Evolutionary conservation across 2,888 invertebrate species (phyloP).

Genomic region (Leistus spinibarbis): DNA sequence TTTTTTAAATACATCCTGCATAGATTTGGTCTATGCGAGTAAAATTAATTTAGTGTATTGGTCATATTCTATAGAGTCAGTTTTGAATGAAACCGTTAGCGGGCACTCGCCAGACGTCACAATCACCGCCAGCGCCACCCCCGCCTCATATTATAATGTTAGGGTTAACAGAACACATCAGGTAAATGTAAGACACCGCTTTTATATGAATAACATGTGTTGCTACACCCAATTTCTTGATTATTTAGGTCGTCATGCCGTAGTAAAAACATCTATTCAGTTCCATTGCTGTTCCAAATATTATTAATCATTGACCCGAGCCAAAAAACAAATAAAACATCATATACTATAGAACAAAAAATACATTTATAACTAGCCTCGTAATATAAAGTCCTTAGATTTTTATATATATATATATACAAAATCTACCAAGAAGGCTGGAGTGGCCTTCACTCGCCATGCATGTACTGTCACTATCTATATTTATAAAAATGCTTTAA

Average conservation of each 20-base stretch:
- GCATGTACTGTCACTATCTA: too few relatives aligned
- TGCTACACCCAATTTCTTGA: constrained; percentile 5
- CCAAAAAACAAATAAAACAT: constrained; percentile 22
- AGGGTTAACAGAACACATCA: constrained; percentile 6
- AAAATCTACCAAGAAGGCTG: too few relatives aligned
- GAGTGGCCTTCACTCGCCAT: too few relatives aligned
- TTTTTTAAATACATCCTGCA: too few relatives aligned
- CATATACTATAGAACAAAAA: neutral
- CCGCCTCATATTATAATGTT: neutral
- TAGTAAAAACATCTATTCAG: constrained; percentile 2
- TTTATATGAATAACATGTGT: constrained; percentile 1
- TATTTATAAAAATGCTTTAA: too few relatives aligned
- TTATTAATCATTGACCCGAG: constrained; percentile 23
- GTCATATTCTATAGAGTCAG: neutral
- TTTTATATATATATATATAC: too few relatives aligned
- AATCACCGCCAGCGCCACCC: neutral
- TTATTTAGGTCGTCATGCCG: neutral
- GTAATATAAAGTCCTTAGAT: too few relatives aligned
- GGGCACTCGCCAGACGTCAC: neutral
- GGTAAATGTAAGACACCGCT: constrained; percentile 6
- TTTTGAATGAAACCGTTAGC: neutral
- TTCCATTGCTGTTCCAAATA: constrained; percentile 28
- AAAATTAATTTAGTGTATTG: neutral
- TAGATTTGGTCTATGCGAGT: neutral
- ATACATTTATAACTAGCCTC: too few relatives aligned